phyloP scores from a whole-genome alignment of 2,888 invertebrate genomes.

The Philereme transversata region DNA sequence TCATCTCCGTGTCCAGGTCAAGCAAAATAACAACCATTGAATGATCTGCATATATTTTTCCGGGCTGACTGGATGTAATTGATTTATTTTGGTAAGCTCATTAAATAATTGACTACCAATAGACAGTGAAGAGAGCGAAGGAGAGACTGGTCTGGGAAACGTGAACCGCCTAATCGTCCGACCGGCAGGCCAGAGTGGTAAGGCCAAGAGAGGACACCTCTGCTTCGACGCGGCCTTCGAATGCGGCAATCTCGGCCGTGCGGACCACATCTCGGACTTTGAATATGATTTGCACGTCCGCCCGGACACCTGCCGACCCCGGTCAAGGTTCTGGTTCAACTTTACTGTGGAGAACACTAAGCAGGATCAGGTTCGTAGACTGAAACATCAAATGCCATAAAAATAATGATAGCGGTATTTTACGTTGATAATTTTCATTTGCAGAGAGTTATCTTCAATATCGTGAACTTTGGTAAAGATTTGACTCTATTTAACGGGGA shows the following conservation, averaged over 20 bases:
- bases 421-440: conserved; percentile 50
- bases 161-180: conserved; percentile 94
- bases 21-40: not conserved
- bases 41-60: not conserved
- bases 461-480: conserved; percentile 97
- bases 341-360: conserved; percentile 98
- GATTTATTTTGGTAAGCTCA: too few species aligned
- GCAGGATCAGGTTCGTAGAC: conserved; percentile 89
- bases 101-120: conserved; percentile 1
- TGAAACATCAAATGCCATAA: not conserved
- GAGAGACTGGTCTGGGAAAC: conserved; percentile 97
- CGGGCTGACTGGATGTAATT: too few species aligned
- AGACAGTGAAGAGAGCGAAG: conserved; percentile 97
- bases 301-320: conserved; percentile 97
- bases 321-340: conserved; percentile 98
- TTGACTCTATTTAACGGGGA: conserved; percentile 94
- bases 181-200: conserved; percentile 96
- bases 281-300: conserved; percentile 98
- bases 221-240: conserved; percentile 99
- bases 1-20: too few species aligned
- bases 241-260: conserved; percentile 97
- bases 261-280: conserved; percentile 95
- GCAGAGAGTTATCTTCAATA: conserved; percentile 97
- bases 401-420: not conserved
- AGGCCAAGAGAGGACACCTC: conserved; percentile 97